Percentiles rank a stretch among this genome's conserved stretches.
Evolutionary conservation across 2,797 vertebrate species (phyloP).

Genomic region (Urosaurus nigricauda): DNA sequence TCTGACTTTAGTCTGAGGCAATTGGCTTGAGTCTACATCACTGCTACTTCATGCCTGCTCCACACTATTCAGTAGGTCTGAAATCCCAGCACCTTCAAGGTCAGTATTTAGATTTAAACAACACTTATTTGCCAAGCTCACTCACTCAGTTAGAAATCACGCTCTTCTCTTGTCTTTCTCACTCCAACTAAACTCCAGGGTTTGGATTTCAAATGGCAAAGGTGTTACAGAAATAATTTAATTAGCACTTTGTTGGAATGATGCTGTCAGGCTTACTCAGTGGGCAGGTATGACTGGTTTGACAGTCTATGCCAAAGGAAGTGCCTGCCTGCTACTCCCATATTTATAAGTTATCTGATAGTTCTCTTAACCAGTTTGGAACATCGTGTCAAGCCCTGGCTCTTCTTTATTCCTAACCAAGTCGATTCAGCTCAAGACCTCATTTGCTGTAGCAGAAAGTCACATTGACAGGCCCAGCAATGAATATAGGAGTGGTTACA

Average conservation of each 20-base stretch:
- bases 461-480: too few species aligned
- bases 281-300: conserved; percentile 14
- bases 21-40: too few species aligned
- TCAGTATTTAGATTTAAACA: neutral
- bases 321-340: too few species aligned
- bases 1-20: too few species aligned
- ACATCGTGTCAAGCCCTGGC: neutral
- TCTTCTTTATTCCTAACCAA: neutral
- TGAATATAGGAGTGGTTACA: too few species aligned
- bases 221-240: neutral
- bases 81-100: neutral
- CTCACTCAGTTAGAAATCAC: neutral
- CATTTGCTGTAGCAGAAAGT: neutral
- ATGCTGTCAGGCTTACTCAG: neutral
- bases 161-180: neutral
- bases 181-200: neutral
- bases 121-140: neutral
- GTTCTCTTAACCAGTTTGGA: neutral
- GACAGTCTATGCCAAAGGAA: neutral
- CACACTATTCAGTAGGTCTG: neutral
- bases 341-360: neutral
- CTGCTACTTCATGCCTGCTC: neutral
- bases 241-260: neutral
- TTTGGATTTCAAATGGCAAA: neutral
- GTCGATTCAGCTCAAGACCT: too few species aligned